These are phyloP conservation scores for Heteractis magnifica DNA, from an alignment of 92 coral and sea anemone genomes.

Conservation along the genomic window DNA sequence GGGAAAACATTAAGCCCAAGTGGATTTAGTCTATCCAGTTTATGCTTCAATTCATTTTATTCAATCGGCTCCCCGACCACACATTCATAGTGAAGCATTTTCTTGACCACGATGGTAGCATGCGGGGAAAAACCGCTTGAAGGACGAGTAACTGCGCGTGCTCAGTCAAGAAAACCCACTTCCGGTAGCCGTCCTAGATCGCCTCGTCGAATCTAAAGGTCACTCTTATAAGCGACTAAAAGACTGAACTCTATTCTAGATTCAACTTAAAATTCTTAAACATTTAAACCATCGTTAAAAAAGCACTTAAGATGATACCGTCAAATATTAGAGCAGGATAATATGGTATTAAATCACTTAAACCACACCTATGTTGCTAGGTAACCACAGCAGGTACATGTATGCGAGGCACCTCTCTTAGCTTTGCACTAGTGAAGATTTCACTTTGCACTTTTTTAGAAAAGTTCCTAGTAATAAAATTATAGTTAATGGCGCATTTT, in stretches of 20 bases:
- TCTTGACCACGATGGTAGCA: too few relatives aligned
- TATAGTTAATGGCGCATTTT: background rate
- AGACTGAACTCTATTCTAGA: background rate
- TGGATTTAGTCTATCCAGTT: too few relatives aligned
- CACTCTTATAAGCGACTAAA: background rate
- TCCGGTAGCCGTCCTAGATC: too few relatives aligned
- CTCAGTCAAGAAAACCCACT: too few relatives aligned
- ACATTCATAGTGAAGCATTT: too few relatives aligned
- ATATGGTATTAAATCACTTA: background rate
- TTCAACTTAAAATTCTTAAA: background rate
- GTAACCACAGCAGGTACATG: conserved; percentile 31
- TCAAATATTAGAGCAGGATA: background rate
- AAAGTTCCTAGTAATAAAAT: background rate
- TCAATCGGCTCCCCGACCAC: too few relatives aligned
- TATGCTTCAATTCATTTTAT: too few relatives aligned
- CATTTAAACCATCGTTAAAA: background rate
- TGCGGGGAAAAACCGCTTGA: too few relatives aligned
- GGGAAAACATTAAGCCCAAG: too few relatives aligned
- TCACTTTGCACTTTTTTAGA: conserved; percentile 8
- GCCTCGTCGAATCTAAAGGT: too few relatives aligned
- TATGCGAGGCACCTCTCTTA: conserved; percentile 43
- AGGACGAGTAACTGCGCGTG: too few relatives aligned
- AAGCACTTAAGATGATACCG: background rate
- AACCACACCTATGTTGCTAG: background rate
- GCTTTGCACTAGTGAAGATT: conserved; percentile 11